Percentiles rank a stretch among this genome's conserved stretches.
Evolutionary conservation across 2,113 vertebrate genomes (phyloP).

Genomic region (Antechinus stuartii): DNA sequence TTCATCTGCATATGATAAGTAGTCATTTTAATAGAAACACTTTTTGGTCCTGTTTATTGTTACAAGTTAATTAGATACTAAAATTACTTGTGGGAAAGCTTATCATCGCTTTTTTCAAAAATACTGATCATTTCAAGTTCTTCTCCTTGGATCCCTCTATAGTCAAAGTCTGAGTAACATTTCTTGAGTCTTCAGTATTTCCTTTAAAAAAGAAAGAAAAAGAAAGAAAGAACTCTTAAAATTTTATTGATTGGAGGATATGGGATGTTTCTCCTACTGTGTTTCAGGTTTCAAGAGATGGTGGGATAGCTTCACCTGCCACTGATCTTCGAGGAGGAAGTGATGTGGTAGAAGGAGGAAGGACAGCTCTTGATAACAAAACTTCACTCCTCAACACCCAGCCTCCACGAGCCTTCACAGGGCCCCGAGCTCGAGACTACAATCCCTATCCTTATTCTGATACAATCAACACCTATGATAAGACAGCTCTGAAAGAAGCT

Average conservation of each 20-base stretch:
- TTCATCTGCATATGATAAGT: not conserved
- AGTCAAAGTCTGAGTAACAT: not conserved
- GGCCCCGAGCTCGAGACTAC: constrained; percentile 92
- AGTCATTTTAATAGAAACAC: not conserved
- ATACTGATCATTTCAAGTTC: not conserved
- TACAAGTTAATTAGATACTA: not conserved
- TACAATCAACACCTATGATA: constrained; percentile 94
- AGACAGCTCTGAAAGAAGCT: constrained; percentile 97
- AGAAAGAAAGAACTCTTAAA: not conserved
- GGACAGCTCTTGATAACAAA: constrained; percentile 97
- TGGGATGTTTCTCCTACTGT: not conserved
- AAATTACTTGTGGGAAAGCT: not conserved
- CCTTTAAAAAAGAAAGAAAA: not conserved
- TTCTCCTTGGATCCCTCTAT: not conserved
- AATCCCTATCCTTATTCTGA: constrained; percentile 94
- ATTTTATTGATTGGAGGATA: not conserved
- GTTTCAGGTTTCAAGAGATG: constrained; percentile 84
- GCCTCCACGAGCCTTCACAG: constrained; percentile 93
- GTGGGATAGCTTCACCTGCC: constrained; percentile 83
- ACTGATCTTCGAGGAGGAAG: constrained; percentile 83
- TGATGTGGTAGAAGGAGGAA: constrained; percentile 90
- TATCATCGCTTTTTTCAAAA: not conserved
- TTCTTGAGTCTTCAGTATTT: not conserved
- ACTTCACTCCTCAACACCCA: constrained; percentile 98
- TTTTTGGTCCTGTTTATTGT: not conserved